Evolutionary conservation across 1,140 invertebrate genomes (phyloP).

Genomic region (Aphis gossypii): DNA sequence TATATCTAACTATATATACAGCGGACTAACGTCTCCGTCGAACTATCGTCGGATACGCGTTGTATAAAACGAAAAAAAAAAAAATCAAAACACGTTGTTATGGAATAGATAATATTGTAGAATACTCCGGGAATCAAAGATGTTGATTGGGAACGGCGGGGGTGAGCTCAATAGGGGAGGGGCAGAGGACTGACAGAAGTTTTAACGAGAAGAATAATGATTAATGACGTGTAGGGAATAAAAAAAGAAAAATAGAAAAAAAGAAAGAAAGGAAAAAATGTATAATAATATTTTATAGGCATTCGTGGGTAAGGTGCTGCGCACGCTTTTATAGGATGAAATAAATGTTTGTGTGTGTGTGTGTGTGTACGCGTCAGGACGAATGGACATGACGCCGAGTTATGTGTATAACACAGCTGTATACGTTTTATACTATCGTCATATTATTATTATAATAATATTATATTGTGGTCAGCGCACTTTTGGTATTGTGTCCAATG

Average conservation of each 20-base stretch:
- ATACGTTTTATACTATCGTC: background rate
- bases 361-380: background rate
- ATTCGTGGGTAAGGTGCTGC: background rate
- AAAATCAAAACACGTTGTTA: constrained; percentile 18
- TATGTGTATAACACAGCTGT: background rate
- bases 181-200: constrained; percentile 36
- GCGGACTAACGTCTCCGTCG: background rate
- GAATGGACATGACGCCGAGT: background rate
- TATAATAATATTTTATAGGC: constrained; percentile 4
- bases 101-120: background rate
- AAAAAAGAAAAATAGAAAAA: background rate
- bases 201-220: constrained; percentile 56
- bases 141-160: background rate
- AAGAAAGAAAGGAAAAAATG: background rate
- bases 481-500: background rate
- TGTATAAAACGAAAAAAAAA: background rate
- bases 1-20: background rate
- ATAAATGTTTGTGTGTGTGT: background rate
- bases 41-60: background rate
- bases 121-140: background rate
- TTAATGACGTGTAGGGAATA: constrained; percentile 51
- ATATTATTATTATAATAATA: background rate
- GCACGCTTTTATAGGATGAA: background rate
- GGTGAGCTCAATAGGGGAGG: background rate
- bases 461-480: background rate